Base-by-base conservation (phyloP, 2,888 invertebrate species). In the Orthonychiurus folsomi region DNA sequence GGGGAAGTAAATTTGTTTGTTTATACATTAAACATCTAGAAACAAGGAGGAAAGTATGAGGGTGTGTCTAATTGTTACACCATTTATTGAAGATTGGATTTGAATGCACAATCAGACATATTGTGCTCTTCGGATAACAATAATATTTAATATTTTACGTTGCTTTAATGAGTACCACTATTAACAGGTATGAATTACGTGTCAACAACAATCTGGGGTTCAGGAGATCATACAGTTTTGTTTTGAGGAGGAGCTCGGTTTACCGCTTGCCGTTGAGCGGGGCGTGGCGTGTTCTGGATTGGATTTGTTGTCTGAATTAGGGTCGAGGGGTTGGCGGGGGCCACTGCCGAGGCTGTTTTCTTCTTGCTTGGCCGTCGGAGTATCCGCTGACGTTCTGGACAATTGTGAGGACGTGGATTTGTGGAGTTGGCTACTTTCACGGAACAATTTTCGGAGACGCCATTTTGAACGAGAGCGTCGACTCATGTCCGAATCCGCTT, bases 341-440 rank as follows among this genome's bases (percentile, higher is more conserved):
- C 52, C 24, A 23, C 52, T 52, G 48, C 48, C 48, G 15, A n/a
- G 15, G 48, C 48, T 48, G 15, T 48, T n/a, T 20, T 52, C 52
- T 9, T 57, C 12, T 5, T 47, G 59, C 3, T 18, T 48, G 3
- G 26, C 18, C 2, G 59, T 20, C 5, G 59, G 37, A 3, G 48
- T 59, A 26, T 59, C 68, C 20, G 67, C 62, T 5, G 66, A 68
- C 3, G 68, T 63, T 60, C 69, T 71, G 21, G 69, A 71, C 5
- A 52, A 20, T 25, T 69, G 69, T 25, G 68, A 63, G 9, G 70
- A 71, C 2, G 67, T 68, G 2, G 70, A 71, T 55, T 71, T 71
- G 48, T 68, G 56, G 9, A 71, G 25, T 50, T 69, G 68, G 62
- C 59, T 47, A 21, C 64, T 64, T 26, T 69, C 70, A 23, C 66